These are phyloP conservation scores for Paradoxurus hermaphroditus DNA, from an alignment of 2,113 vertebrate genomes.

Conservation along the genomic window DNA sequence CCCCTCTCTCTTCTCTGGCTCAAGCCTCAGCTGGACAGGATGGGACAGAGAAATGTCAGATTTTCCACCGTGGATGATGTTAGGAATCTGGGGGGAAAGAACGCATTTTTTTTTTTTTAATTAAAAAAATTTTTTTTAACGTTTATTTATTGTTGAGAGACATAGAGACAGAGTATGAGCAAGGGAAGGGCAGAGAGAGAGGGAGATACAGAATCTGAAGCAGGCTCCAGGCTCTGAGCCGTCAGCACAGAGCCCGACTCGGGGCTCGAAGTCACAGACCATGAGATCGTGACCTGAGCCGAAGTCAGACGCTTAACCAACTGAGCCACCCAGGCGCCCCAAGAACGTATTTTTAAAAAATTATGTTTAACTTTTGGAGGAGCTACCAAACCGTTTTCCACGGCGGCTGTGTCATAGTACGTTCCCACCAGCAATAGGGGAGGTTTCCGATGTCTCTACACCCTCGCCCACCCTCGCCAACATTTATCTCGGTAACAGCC, in stretches of 20 bases:
- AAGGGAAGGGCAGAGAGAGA: no score
- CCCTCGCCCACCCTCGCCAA: not conserved
- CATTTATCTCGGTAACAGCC: not conserved
- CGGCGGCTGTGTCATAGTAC: not conserved
- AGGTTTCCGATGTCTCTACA: not conserved
- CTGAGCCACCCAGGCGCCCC: no score
- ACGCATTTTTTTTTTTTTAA: no score
- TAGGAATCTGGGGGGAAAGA: not conserved
- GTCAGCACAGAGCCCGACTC: no score
- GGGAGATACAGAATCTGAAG: no score
- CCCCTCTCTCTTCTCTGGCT: not conserved
- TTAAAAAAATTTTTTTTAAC: not conserved
- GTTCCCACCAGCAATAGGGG: not conserved
- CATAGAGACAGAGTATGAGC: no score
- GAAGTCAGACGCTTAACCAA: no score
- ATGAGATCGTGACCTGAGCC: no score
- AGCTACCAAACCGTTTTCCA: not conserved
- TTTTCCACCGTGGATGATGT: not conserved
- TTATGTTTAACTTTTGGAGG: not conserved
- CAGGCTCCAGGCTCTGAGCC: no score
- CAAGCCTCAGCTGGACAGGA: not conserved
- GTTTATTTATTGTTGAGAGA: no score
- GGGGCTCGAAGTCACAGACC: no score
- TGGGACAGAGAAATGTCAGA: not conserved
- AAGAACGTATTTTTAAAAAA: no score